A percentile compares a stretch with the other conserved stretches of the same genome.
phyloP scores from a whole-genome alignment of 2,888 invertebrate genomes.

The Tachina fera region DNA sequence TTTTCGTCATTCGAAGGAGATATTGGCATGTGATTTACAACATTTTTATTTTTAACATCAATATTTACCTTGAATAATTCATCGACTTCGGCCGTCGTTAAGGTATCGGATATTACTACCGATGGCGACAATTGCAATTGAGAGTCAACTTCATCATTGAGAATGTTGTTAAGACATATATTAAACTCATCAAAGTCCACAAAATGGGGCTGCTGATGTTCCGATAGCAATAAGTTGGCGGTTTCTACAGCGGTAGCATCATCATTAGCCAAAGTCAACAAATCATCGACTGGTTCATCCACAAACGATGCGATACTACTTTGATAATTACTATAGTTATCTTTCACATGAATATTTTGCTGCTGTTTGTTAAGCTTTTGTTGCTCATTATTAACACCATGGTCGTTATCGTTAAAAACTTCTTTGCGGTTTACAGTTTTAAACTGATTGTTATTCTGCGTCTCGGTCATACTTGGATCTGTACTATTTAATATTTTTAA shows the following conservation, averaged over 20 bases:
- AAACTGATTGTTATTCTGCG: constrained; percentile 74
- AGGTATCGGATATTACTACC: constrained; percentile 57
- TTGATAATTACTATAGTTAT: constrained; percentile 44
- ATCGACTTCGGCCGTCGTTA: constrained; percentile 55
- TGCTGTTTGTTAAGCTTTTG: constrained; percentile 18
- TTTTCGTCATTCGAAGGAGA: constrained; percentile 56
- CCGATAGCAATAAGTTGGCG: constrained; percentile 77
- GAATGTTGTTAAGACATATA: constrained; percentile 78
- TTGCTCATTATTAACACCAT: constrained; percentile 50
- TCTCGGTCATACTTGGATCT: constrained; percentile 76
- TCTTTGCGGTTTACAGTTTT: constrained; percentile 55
- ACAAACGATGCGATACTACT: constrained; percentile 49
- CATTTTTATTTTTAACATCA: constrained; percentile 38
- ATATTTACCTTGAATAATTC: constrained; percentile 68
- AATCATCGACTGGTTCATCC: constrained; percentile 72
- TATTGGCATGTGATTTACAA: constrained; percentile 44
- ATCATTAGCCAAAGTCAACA: constrained; percentile 68
- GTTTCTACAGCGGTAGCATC: constrained; percentile 74
- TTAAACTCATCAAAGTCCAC: constrained; percentile 81
- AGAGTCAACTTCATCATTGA: constrained; percentile 77
- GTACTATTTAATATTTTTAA: constrained; percentile 55
- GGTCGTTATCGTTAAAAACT: constrained; percentile 61
- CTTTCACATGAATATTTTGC: constrained; percentile 13
- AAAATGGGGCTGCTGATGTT: constrained; percentile 76
- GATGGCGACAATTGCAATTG: constrained; percentile 64